These are phyloP conservation scores for Balearica regulorum DNA, from an alignment of 2,797 vertebrate genomes.

Conservation along the genomic window DNA sequence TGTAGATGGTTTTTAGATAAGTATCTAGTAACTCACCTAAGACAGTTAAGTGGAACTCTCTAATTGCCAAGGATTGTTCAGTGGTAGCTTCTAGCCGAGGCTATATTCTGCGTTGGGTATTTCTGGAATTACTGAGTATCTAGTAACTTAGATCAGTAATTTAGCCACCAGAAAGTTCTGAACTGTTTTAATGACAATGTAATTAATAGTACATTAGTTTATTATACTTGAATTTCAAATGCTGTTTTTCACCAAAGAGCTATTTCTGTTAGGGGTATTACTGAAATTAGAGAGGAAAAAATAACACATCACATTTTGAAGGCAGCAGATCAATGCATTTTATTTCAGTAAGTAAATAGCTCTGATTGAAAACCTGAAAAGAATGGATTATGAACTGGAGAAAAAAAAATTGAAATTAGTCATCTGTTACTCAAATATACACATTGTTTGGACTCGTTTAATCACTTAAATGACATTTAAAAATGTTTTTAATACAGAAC, in stretches of 20 bases:
- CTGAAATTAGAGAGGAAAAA: not conserved
- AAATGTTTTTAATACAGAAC: conserved; percentile 75
- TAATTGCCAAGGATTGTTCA: not conserved
- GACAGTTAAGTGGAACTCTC: not conserved
- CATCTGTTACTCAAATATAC: not conserved
- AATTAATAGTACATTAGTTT: not conserved
- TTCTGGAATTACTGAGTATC: not conserved
- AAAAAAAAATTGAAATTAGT: not conserved
- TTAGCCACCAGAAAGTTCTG: not conserved
- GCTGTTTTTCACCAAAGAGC: not conserved
- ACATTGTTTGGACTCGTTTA: not conserved
- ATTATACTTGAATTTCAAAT: not conserved
- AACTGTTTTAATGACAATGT: not conserved
- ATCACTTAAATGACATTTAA: not conserved
- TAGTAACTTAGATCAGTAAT: not conserved
- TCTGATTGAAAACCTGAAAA: not conserved
- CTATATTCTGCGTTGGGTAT: not conserved
- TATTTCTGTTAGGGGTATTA: not conserved
- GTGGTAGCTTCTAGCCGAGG: not conserved
- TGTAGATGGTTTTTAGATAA: not conserved
- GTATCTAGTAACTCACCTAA: not conserved
- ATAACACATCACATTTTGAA: not conserved
- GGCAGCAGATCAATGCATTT: not conserved
- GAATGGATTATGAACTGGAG: not conserved
- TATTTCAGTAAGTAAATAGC: not conserved